These are phyloP conservation scores for Pithys albifrons DNA, from an alignment of 2,113 vertebrate species.

Conservation along the genomic window DNA sequence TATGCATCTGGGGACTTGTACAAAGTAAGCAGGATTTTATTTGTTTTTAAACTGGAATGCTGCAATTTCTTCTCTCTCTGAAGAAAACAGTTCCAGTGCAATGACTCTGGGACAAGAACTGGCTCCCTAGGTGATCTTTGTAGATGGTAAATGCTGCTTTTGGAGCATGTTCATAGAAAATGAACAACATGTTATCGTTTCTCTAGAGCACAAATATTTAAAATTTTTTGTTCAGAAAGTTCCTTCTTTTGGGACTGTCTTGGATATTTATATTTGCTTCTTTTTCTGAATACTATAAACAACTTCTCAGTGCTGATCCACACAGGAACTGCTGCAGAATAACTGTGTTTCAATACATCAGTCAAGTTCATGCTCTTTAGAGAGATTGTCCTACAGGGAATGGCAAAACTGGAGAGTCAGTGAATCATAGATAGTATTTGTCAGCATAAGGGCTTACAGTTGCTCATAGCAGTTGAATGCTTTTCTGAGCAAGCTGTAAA, in stretches of 20 bases:
- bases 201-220: not conserved
- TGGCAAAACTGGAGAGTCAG: not conserved
- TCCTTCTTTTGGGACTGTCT: not conserved
- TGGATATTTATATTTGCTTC: not conserved
- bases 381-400: constrained; percentile 8
- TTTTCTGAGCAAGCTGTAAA: constrained; percentile 15
- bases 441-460: constrained; percentile 32
- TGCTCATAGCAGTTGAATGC: not conserved
- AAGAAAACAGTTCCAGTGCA: constrained; percentile 28
- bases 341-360: constrained; percentile 7
- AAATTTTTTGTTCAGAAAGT: not conserved
- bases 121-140: constrained; percentile 26
- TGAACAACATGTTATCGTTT: not conserved
- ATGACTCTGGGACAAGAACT: constrained; percentile 12
- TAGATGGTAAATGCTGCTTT: constrained; percentile 14
- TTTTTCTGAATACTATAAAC: not conserved
- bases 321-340: constrained; percentile 9
- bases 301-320: not conserved
- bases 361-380: constrained; percentile 16
- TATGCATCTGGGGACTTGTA: constrained; percentile 19
- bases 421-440: constrained; percentile 45
- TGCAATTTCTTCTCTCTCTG: constrained; percentile 34
- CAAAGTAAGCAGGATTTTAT: constrained; percentile 50
- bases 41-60: constrained; percentile 44
- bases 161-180: constrained; percentile 22